Base-by-base conservation (phyloP, 1,140 invertebrate genomes). In the Steinernema feltiae region DNA sequence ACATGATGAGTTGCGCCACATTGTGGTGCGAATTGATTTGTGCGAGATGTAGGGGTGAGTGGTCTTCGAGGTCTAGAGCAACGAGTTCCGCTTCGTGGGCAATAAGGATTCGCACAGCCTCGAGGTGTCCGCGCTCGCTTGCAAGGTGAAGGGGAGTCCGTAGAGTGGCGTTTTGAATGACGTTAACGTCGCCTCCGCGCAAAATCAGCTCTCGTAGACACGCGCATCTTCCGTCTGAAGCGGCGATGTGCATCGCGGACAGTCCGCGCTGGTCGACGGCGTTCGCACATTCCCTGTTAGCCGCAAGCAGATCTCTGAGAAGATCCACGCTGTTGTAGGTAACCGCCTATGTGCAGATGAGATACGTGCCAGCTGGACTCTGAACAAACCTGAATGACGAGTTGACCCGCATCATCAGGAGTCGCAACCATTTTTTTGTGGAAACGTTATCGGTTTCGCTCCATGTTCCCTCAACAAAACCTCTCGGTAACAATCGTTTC, bases 261-360 rank as follows among this genome's bases (percentile, higher is more conserved):
- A 93, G 87, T 0, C 92, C 92, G 90, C 90, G 92, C 1, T 90
- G 90, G 86, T 94, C 93, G 73, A 90, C 89, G 70, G 90, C 90
- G 87, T 94, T 91, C 21, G 93, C 90, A 69, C 91, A 90, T n/a
- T 88, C 86, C 30, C 90, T 86, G 80, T 92, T 89, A 29, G 83
- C 83, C 82, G 84, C 53, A 41, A 96, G 82, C 32, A 96, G 87
- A 87, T 94, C 93, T 85, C 92, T 90, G 30, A 95, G 87, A 0
- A 95, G 88, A 83, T 95, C 93, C 15, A 91, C 90, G 86, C 95
- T 95, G 87, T 95, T 93, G 92, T 93, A 96, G 27, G 95, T 86
- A 1, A 93, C 93, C 21, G 93, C 93, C 90, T 93, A 87, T 63
- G n/a, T 15, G 53, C 53, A 3, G 7, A 3, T 21, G 7, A 27